Percentiles rank a stretch among this genome's conserved stretches.
Conservation (phyloP, 2,113 vertebrate species). For the Ursus arctos region DNA sequence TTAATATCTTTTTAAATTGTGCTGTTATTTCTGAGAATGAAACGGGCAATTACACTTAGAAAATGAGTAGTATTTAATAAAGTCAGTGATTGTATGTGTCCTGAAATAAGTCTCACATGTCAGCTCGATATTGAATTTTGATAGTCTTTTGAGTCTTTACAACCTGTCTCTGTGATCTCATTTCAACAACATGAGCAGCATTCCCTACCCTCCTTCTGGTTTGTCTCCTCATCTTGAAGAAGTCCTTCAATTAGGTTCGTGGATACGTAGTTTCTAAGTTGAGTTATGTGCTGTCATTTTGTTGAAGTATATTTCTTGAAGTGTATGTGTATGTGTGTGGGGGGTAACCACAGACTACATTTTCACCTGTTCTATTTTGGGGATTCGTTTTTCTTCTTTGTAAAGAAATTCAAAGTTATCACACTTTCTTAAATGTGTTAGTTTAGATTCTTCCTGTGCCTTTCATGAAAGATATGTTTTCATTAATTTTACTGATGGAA, state of each 20-base stretch:
- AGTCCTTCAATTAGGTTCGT: slow-evolving; percentile 68
- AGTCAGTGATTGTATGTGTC: slow-evolving; percentile 76
- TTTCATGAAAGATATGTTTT: slow-evolving; percentile 87
- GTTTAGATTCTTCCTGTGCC: slow-evolving; percentile 90
- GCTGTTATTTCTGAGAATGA: slow-evolving; percentile 80
- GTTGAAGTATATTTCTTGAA: slow-evolving; percentile 65
- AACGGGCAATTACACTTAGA: slow-evolving; percentile 70
- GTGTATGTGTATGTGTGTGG: slow-evolving; percentile 69
- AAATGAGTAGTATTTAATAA: slow-evolving; percentile 74
- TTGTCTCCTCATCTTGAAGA: slow-evolving; percentile 29
- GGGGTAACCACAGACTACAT: slow-evolving; percentile 76
- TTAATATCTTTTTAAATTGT: slow-evolving; percentile 74
- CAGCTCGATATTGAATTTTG: slow-evolving; percentile 51
- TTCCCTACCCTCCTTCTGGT: not conserved
- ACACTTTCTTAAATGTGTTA: slow-evolving; percentile 82
- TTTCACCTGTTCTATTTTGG: slow-evolving; percentile 75
- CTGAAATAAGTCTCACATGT: slow-evolving; percentile 66
- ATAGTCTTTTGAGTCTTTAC: slow-evolving; percentile 39
- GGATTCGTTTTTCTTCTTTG: slow-evolving; percentile 83
- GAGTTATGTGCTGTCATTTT: slow-evolving; percentile 77
- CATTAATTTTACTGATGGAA: slow-evolving; percentile 82
- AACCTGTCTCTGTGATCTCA: slow-evolving; percentile 13
- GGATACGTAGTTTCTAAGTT: slow-evolving; percentile 78
- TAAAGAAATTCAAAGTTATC: slow-evolving; percentile 85
- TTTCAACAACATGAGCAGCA: slow-evolving; percentile 51